phyloP scores from a whole-genome alignment of 2,888 invertebrate species.

The Chrysomela aeneicollis region DNA sequence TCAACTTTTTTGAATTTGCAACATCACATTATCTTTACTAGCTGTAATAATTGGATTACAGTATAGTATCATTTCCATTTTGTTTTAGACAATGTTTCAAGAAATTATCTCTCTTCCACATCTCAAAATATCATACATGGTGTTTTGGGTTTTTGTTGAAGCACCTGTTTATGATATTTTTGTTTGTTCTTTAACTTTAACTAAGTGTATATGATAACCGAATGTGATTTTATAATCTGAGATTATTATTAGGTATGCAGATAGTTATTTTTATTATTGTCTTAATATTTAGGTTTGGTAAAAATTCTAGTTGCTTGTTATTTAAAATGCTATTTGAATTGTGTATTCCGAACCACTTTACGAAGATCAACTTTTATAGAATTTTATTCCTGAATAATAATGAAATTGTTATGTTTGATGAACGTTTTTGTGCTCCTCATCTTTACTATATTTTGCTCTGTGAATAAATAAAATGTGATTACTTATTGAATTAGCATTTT shows the following conservation, averaged over 20 bases:
- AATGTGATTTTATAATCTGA: slow-evolving; percentile 53
- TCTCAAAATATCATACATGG: slow-evolving; percentile 28
- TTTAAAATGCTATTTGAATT: slow-evolving; percentile 30
- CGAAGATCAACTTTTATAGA: neutral
- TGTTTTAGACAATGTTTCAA: neutral
- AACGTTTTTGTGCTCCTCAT: slow-evolving; percentile 43
- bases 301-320: slow-evolving; percentile 45
- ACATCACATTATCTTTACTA: neutral
- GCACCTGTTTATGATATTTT: slow-evolving; percentile 30
- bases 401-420: slow-evolving; percentile 36
- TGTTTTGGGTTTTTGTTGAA: slow-evolving; percentile 22
- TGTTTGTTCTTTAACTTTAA: slow-evolving; percentile 34
- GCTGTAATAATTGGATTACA: slow-evolving; percentile 1
- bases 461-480: slow-evolving; percentile 37
- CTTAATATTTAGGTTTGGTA: slow-evolving; percentile 42
- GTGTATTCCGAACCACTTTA: neutral
- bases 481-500: neutral
- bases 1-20: neutral
- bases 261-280: slow-evolving; percentile 45
- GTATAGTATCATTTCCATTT: neutral
- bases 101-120: slow-evolving; percentile 26
- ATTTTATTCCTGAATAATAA: slow-evolving; percentile 31
- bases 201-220: slow-evolving; percentile 42
- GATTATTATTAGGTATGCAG: slow-evolving; percentile 52
- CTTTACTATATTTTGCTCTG: slow-evolving; percentile 44